A percentile compares a stretch with the other conserved stretches of the same genome.
Conservation (phyloP, 2,888 invertebrate species). For the Ptilodon capucinus region DNA sequence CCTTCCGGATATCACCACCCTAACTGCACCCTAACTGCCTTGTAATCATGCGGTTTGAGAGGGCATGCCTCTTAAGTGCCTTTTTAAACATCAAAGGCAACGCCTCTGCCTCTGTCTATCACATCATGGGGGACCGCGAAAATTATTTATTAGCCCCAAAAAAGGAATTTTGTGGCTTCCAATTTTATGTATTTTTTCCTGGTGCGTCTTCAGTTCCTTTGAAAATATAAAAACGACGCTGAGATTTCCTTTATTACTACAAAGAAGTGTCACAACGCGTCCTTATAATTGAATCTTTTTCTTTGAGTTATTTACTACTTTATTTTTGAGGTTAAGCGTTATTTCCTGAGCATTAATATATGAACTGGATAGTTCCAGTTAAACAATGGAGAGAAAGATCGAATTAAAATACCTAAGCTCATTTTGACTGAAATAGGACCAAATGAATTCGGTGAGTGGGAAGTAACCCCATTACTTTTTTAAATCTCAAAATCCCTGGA, state of each 20-base stretch:
- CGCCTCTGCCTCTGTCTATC: conserved; percentile 39
- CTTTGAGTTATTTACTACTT: neutral
- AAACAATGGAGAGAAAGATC: neutral
- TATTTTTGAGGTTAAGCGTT: neutral
- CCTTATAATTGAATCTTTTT: neutral
- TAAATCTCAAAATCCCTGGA: conserved; percentile 23
- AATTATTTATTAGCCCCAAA: conserved; percentile 66
- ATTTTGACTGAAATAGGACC: neutral
- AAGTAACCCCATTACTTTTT: conserved; percentile 19
- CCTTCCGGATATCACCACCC: conserved; percentile 21
- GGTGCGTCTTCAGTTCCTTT: conserved; percentile 34
- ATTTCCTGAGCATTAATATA: too few species aligned
- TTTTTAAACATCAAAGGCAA: conserved; percentile 71
- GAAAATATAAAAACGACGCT: conserved; percentile 36
- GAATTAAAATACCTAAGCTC: neutral
- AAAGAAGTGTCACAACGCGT: conserved; percentile 1
- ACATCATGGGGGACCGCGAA: conserved; percentile 44
- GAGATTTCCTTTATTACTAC: conserved; percentile 45
- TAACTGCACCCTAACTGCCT: conserved; percentile 49
- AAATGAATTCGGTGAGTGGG: too few species aligned
- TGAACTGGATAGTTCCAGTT: too few species aligned
- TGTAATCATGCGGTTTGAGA: conserved; percentile 67
- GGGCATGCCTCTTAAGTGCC: conserved; percentile 66
- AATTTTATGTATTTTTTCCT: conserved; percentile 26
- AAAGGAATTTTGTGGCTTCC: conserved; percentile 46